Evolutionary conservation across 2,888 invertebrate species (phyloP), one percentile per base, ranked within the genome.

Genomic region (Timema podura): DNA sequence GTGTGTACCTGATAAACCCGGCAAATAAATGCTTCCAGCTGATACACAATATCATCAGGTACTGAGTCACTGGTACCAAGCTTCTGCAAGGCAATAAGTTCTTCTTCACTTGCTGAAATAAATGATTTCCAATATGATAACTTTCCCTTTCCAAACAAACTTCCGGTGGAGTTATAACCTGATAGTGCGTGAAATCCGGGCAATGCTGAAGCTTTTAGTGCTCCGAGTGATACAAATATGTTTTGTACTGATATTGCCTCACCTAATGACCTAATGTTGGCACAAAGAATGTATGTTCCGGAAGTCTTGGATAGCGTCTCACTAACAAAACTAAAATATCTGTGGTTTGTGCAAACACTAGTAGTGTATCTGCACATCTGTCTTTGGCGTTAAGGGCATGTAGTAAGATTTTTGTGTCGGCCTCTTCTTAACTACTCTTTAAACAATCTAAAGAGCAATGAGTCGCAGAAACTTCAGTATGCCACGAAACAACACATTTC

Each of bases 141-240:
- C 5, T 61, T 15, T 8, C 16, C 16, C 61, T 16, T 61, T 2
- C 61, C 16, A 61, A 11, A 16, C 61, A 61, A 13, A 16, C 9
- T 15, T 30, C 61, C 61, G 3, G 61, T 61, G 9, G 61, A 61
- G 61, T 61, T 1, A 61, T 16, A 61, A 16, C 16, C 61, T 61
- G 30, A 16, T 30, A 61, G 16, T 44, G 61, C 61, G 13, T 61
- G 61, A 45, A 61, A 61, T 30, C 7, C 61, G 30, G 61, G 61
- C 61, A 61, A 61, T 61, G 61, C 61, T 9, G 61, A 61, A 30
- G 61, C 61, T 61, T 61, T 61, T 44, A 61, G 61, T 5, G 57
- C 57, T 8, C 57, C 3, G 8, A 15, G 61, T 15, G 16, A 61
- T 9, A 11, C 9, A 61, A 30, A 61, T 11, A 61, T 15, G 6